Conservation (phyloP, 2,113 vertebrate species). For the Mandrillus leucophaeus region DNA sequence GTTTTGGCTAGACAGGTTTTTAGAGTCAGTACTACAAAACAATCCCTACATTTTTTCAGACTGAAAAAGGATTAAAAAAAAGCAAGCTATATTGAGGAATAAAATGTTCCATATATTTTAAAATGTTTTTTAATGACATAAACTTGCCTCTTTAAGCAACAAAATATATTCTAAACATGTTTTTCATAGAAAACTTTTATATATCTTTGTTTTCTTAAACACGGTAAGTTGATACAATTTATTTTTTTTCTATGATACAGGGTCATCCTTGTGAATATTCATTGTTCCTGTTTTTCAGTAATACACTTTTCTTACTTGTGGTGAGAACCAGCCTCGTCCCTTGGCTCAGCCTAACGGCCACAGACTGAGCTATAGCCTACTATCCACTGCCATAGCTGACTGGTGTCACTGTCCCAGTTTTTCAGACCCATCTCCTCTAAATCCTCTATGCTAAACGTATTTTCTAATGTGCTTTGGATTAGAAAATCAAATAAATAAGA, state of each 20-base stretch:
- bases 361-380: not conserved
- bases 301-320: slow-evolving; percentile 21
- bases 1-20: slow-evolving; percentile 15
- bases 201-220: not conserved
- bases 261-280: not conserved
- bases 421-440: not conserved
- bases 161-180: not conserved
- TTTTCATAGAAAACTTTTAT: not conserved
- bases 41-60: slow-evolving; percentile 13
- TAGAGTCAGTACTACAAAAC: slow-evolving; percentile 20
- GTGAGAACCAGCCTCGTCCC: not conserved
- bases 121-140: not conserved
- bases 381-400: not conserved
- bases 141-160: slow-evolving; percentile 44
- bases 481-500: slow-evolving; percentile 9
- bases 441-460: not conserved
- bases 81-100: not conserved
- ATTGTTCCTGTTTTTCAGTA: not conserved
- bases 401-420: not conserved
- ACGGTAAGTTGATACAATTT: not conserved
- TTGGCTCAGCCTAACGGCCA: not conserved
- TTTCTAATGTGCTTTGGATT: not conserved
- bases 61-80: not conserved
- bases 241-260: not conserved
- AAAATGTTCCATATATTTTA: slow-evolving; percentile 23